Evolutionary conservation across 2,113 vertebrate species (phyloP).

Genomic region (Mus pahari): DNA sequence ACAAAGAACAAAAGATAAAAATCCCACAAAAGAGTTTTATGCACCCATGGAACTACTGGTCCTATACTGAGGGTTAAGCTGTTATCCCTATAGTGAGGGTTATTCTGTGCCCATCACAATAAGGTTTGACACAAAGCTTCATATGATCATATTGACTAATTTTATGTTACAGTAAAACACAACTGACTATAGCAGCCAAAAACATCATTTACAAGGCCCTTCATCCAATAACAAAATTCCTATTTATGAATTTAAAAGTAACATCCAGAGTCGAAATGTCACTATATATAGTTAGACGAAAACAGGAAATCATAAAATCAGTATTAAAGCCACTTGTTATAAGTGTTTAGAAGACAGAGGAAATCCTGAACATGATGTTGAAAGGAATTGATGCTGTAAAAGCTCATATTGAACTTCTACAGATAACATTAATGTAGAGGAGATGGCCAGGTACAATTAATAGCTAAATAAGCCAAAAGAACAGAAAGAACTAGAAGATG

Average conservation of each 20-base stretch:
- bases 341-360: not conserved
- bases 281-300: not conserved
- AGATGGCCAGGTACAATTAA: not conserved
- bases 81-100: not conserved
- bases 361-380: not conserved
- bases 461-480: not conserved
- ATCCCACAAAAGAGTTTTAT: not conserved
- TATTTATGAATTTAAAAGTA: not conserved
- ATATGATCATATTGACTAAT: not conserved
- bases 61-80: not conserved
- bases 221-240: slow-evolving; percentile 19
- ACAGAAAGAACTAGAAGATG: not conserved
- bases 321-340: not conserved
- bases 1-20: not conserved
- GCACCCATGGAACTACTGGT: not conserved
- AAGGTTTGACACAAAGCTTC: slow-evolving; percentile 31
- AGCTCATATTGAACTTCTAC: not conserved
- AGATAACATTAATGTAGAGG: not conserved
- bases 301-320: slow-evolving; percentile 10
- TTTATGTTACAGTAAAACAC: slow-evolving; percentile 23
- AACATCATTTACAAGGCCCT: not conserved
- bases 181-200: not conserved
- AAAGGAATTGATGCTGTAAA: not conserved
- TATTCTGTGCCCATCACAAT: not conserved
- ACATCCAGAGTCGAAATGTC: not conserved